These are phyloP conservation scores for Sminthurinus aureus DNA, from an alignment of 2,888 invertebrate genomes.

Conservation along the genomic window DNA sequence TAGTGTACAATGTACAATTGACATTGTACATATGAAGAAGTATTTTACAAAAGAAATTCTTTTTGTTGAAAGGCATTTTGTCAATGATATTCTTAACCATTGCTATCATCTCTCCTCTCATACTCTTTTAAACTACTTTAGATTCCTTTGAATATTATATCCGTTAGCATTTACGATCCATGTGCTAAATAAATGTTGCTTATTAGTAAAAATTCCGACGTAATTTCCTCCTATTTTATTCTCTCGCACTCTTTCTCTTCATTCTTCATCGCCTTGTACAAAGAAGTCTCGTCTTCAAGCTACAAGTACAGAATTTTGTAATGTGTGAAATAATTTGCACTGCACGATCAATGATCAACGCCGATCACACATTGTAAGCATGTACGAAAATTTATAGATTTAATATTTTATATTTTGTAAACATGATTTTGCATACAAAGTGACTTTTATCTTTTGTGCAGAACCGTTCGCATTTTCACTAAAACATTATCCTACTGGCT, in stretches of 20 bases:
- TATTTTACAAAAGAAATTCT: too few relatives aligned
- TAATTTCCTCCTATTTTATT: slow-evolving; percentile 10
- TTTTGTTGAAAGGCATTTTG: too few relatives aligned
- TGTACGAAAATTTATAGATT: background rate
- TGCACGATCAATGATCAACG: slow-evolving; percentile 27
- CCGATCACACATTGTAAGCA: background rate
- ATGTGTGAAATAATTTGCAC: slow-evolving; percentile 36
- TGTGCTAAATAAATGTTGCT: slow-evolving; percentile 3
- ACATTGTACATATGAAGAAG: too few relatives aligned
- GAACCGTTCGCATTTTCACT: background rate
- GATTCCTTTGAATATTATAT: background rate
- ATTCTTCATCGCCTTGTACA: background rate
- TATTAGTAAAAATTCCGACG: background rate
- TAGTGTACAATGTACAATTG: too few relatives aligned
- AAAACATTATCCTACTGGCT: too few relatives aligned
- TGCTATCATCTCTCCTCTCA: too few relatives aligned
- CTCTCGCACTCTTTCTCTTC: background rate
- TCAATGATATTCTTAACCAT: too few relatives aligned
- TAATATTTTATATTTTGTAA: background rate
- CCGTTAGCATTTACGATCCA: background rate
- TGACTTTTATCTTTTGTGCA: background rate
- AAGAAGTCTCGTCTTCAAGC: too few relatives aligned
- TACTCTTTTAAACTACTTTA: background rate
- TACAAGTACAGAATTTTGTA: slow-evolving; percentile 7
- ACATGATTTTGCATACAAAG: slow-evolving; percentile 15